phyloP scores from a whole-genome alignment of 35 echinoderm and acorn worm genomes.

The Anneissia japonica region DNA sequence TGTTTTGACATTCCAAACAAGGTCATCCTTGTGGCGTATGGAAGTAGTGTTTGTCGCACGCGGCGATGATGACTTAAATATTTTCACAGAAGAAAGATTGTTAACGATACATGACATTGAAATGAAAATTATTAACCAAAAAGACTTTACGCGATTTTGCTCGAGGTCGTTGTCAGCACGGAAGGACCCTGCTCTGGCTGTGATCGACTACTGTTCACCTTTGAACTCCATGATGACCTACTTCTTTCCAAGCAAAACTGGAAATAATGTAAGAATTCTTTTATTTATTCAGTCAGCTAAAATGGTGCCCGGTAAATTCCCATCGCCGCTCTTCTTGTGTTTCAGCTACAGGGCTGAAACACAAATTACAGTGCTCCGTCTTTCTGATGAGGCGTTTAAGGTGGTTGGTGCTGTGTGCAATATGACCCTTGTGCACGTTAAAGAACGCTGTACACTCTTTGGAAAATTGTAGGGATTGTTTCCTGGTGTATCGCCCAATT shows the following conservation, averaged over 20 bases:
- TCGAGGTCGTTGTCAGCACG: not conserved
- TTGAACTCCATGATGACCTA: constrained; percentile 85
- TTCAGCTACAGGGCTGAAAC: too few relatives aligned
- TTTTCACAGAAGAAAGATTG: constrained; percentile 69
- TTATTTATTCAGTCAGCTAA: not conserved
- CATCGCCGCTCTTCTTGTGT: too few relatives aligned
- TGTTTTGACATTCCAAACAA: not conserved
- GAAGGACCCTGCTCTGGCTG: constrained; percentile 35
- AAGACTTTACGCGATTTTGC: constrained; percentile 55
- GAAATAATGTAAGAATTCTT: constrained; percentile 56
- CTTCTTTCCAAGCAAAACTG: constrained; percentile 62
- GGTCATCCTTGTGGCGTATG: constrained; percentile 32
- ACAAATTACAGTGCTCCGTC: too few relatives aligned
- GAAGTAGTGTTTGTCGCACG: constrained; percentile 67
- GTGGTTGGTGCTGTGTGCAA: too few relatives aligned
- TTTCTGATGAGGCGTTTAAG: too few relatives aligned
- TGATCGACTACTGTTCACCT: constrained; percentile 42
- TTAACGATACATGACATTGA: constrained; percentile 70
- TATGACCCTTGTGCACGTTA: too few relatives aligned
- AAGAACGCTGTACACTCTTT: too few relatives aligned
- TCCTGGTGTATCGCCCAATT: too few relatives aligned
- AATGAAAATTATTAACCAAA: constrained; percentile 65
- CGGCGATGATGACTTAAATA: constrained; percentile 37
- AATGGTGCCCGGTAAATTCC: too few relatives aligned
- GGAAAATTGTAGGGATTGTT: too few relatives aligned